Percentiles rank a stretch among this genome's conserved stretches.
These are phyloP conservation scores for Hydropsyche tenuis DNA, from an alignment of 1,140 invertebrate species.

Conservation along the genomic window DNA sequence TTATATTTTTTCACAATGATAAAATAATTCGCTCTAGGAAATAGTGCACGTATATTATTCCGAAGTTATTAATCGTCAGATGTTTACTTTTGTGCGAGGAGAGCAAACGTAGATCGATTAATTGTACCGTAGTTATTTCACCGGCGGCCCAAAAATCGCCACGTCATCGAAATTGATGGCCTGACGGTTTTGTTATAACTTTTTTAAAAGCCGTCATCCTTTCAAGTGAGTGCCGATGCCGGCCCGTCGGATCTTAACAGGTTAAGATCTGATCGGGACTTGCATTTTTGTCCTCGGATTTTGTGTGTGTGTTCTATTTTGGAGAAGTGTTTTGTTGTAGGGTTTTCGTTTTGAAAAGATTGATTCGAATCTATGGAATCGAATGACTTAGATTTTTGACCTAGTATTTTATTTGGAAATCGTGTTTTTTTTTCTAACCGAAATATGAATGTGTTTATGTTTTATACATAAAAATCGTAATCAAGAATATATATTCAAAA, in stretches of 20 bases:
- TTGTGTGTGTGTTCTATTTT: not conserved
- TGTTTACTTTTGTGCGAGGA: slow-evolving; percentile 46
- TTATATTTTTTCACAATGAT: too few species aligned
- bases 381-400: too few species aligned
- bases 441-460: too few species aligned
- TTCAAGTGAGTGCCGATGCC: slow-evolving; percentile 44
- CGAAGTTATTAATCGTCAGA: slow-evolving; percentile 48
- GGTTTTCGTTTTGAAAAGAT: too few species aligned
- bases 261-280: not conserved
- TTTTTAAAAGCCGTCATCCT: slow-evolving; percentile 51
- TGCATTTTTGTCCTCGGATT: not conserved
- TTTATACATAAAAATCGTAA: too few species aligned
- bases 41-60: slow-evolving; percentile 48
- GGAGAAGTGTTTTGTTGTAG: not conserved
- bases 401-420: too few species aligned
- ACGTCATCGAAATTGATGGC: slow-evolving; percentile 50
- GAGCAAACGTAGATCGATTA: slow-evolving; percentile 44
- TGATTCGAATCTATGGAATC: too few species aligned
- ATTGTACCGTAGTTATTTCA: slow-evolving; percentile 47
- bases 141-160: slow-evolving; percentile 44
- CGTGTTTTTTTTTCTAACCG: too few species aligned
- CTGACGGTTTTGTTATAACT: slow-evolving; percentile 49
- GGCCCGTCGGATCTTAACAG: slow-evolving; percentile 15
- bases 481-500: too few species aligned
- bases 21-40: too few species aligned